Evolutionary conservation across 2,797 vertebrate species (phyloP), one percentile per base, ranked within the genome.

Genomic region (Etheostoma nigrum): DNA sequence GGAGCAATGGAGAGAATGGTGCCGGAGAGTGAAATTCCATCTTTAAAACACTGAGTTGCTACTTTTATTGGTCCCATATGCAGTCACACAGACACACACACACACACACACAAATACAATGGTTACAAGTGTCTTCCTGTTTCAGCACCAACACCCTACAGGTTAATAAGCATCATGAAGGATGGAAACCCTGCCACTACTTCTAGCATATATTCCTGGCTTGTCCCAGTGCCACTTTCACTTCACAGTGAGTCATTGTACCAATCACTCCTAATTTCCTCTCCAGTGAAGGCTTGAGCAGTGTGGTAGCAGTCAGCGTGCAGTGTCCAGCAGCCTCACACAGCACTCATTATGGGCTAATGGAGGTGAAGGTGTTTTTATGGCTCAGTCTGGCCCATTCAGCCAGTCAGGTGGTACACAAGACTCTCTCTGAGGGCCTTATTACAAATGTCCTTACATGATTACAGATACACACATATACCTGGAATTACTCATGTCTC

Each of bases 211-310:
- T 72, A 84, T 73, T 55, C 76, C 81, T 77, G 86, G 74, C 47
- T 86, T 85, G 79, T 87, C 83, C 88, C 72, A 86, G 81, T 85
- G 86, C 83, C 87, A 86, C 81, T 87, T 92, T 60, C 63, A 77
- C 84, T 88, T 89, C 86, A 93, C 91, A 94, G 90, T 91, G 89
- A 93, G 68, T 86, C 90, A 95, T 94, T 95, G 94, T 95, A 81
- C 78, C 78, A 27, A 84, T 91, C 89, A 74, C 76, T 83, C 78
- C 83, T 90, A 74, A 90, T 93, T 93, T 93, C 92, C 91, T 91
- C 64, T 67, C 40, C 23, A 18, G 64, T 72, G 88, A 85, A 49
- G 58, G 79, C 74, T 74, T 78, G 71, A 54, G 78, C 72, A 81
- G 74, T 78, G 76, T 78, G 83, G 74, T 75, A 76, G 81, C 67